Base-by-base conservation (phyloP, 2,797 vertebrate genomes). In the Phoebastria nigripes region DNA sequence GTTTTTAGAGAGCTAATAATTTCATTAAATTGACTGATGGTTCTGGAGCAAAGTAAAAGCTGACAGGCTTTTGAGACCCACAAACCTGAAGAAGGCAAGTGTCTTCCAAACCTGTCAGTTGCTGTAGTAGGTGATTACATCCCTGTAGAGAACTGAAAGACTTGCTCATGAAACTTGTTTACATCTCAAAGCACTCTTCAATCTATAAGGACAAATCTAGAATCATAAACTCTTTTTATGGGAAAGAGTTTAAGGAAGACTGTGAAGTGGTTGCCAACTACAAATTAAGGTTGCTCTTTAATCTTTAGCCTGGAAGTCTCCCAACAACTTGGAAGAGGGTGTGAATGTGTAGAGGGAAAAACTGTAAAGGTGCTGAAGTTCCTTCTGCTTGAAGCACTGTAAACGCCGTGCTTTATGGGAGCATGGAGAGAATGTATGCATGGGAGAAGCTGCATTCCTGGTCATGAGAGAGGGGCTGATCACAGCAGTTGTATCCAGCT, bases 211-310 rank as follows among this genome's bases (percentile, higher is more conserved):
- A 87, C 71, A 84, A 73, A 90, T 80, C 71, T 89, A 49, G 52
- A 90, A 91, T 89, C 52, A 42, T 80, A 82, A 83, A 29, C 54
- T 92, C 24, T 22, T 91, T 90, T 74, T 79, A 47, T 58, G n/a
- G 54, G 44, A 77, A 63, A 73, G 33, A 87, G 44, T 87, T 77
- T 54, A 80, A 63, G 78, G 67, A 89, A 85, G 94, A 56, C 87
- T 77, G 16, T 90, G 81, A 85, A 87, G 69, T 0, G 0, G 42
- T 69, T 93, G 91, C 70, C 62, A 87, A 51, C 46, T 93, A 91
- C 63, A 90, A 90, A 87, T 95, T 87, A 92, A 95, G 46, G 54
- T 78, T 94, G 46, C 35, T 92, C 28, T 89, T 94, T 94, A 89
- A 89, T 77, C 93, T 96, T 77, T 41, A 89, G 26, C 49, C 70